Conservation (phyloP, 2,113 vertebrate species). For the Coracopsis vasa region DNA sequence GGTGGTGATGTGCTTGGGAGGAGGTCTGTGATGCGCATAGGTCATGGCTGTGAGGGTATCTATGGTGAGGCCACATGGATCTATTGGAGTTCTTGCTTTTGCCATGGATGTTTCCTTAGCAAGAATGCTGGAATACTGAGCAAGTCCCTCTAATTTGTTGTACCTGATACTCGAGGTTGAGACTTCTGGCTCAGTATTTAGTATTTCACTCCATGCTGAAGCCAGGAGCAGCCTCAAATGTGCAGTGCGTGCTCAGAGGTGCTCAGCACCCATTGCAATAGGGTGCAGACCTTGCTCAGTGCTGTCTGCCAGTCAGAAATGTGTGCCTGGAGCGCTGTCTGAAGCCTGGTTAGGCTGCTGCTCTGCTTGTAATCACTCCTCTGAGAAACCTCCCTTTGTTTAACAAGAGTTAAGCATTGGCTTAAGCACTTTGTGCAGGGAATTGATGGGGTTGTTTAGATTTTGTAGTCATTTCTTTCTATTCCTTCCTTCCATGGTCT, state of each 20-base stretch:
- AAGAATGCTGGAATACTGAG: neutral
- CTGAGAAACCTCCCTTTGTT: neutral
- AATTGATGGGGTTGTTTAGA: rapidly evolving
- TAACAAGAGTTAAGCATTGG: neutral
- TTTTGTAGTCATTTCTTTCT: neutral
- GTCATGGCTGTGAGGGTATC: neutral
- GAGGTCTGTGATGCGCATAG: neutral
- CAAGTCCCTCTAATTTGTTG: neutral
- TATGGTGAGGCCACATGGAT: neutral
- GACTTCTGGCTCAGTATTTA: neutral
- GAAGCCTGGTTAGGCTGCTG: neutral
- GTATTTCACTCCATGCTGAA: neutral
- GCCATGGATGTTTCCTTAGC: too few species aligned
- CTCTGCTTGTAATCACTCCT: neutral
- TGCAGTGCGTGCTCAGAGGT: rapidly evolving
- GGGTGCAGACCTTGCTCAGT: neutral
- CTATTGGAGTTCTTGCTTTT: neutral
- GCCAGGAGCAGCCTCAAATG: neutral
- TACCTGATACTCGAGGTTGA: neutral
- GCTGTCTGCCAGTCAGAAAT: neutral
- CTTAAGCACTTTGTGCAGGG: neutral
- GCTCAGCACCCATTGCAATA: neutral
- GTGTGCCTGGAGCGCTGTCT: neutral
- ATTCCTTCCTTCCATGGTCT: neutral
- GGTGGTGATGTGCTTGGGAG: neutral